These are phyloP conservation scores for Dynastes hyllus DNA, from an alignment of 2,888 invertebrate genomes.

Conservation along the genomic window DNA sequence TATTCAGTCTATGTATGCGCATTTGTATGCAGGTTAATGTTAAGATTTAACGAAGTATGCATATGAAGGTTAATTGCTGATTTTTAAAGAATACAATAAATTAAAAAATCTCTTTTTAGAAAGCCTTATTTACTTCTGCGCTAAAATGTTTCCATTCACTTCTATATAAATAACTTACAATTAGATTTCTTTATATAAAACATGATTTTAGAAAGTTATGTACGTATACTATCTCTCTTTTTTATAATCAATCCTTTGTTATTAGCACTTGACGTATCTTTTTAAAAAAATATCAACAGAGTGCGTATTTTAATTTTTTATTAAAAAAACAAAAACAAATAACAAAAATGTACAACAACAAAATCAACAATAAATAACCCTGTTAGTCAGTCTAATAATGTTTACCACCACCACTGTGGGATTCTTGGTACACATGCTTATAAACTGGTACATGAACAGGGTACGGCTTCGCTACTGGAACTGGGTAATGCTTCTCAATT, in stretches of 20 bases:
- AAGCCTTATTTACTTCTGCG: no score
- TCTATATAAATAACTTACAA: no score
- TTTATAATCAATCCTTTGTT: no score
- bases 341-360: slow-evolving; percentile 50
- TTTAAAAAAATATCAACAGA: background rate
- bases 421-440: slow-evolving; percentile 77
- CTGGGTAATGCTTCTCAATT: slow-evolving; percentile 83
- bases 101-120: no score
- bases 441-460: slow-evolving; percentile 84
- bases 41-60: no score
- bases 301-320: slow-evolving; percentile 40
- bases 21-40: background rate
- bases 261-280: background rate
- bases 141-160: no score
- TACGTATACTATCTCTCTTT: background rate
- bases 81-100: no score
- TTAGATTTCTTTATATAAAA: background rate
- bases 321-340: slow-evolving; percentile 39
- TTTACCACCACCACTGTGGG: slow-evolving; percentile 48
- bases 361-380: slow-evolving; percentile 48
- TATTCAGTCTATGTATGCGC: no score
- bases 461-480: slow-evolving; percentile 79
- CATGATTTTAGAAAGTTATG: background rate
- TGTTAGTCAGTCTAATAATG: slow-evolving; percentile 47
- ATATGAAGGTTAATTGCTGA: no score